Evolutionary conservation across 2,797 vertebrate genomes (phyloP).

Genomic region (Scarus forsteni): DNA sequence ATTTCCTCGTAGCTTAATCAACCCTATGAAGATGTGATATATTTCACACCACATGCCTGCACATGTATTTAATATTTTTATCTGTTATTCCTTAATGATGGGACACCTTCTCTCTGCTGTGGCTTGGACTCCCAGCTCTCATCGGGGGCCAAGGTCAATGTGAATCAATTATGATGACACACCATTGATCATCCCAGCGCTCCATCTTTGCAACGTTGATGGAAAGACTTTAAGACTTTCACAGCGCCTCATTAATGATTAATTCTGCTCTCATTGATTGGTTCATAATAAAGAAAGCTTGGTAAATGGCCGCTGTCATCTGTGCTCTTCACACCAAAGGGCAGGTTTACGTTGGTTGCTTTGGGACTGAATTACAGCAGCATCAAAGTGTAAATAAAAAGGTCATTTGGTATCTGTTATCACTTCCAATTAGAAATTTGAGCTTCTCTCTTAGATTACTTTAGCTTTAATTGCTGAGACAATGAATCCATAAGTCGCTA

Average conservation of each 20-base stretch:
- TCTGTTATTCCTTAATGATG: conserved; percentile 14
- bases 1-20: conserved; percentile 10
- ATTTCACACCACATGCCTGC: conserved; percentile 34
- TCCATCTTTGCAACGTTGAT: conserved; percentile 56
- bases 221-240: conserved; percentile 70
- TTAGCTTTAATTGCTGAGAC: conserved; percentile 3
- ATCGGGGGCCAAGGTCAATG: conserved; percentile 65
- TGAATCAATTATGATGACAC: conserved; percentile 70
- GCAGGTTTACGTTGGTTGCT: conserved; percentile 21
- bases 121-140: conserved; percentile 36
- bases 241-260: conserved; percentile 74
- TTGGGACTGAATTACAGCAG: neutral
- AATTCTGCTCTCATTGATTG: conserved; percentile 60
- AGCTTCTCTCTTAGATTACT: neutral
- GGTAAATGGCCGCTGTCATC: conserved; percentile 48
- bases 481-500: neutral
- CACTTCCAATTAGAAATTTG: neutral
- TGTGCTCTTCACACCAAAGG: conserved; percentile 28
- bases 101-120: conserved; percentile 9
- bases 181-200: conserved; percentile 67
- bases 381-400: neutral
- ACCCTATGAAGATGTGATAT: conserved; percentile 24
- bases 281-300: conserved; percentile 53
- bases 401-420: neutral
- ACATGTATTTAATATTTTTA: conserved; percentile 24